These are phyloP conservation scores for Choloepus hoffmanni DNA, from an alignment of 2,113 vertebrate genomes.

Conservation along the genomic window DNA sequence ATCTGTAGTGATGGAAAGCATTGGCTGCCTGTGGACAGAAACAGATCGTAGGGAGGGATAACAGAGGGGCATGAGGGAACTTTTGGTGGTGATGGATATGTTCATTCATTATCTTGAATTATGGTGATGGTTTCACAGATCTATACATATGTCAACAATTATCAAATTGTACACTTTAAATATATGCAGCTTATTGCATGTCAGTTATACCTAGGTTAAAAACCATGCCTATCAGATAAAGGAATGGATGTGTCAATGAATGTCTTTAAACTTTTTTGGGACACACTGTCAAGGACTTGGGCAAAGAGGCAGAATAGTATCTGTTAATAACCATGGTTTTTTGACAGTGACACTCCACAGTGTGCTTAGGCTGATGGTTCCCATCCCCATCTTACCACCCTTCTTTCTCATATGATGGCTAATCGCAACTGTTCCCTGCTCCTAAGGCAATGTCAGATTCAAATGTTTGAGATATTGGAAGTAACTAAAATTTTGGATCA, in stretches of 20 bases:
- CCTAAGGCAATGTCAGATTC: not conserved
- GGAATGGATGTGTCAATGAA: not conserved
- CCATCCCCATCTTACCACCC: not conserved
- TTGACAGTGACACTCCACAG: not conserved
- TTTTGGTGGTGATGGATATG: not conserved
- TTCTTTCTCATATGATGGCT: not conserved
- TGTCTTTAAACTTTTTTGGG: not conserved
- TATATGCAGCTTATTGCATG: not conserved
- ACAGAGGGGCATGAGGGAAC: not conserved
- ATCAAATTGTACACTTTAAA: slow-evolving; percentile 43
- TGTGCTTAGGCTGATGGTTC: not conserved
- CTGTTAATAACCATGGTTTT: not conserved
- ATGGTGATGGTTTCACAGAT: not conserved
- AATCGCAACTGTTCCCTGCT: not conserved
- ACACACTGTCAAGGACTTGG: not conserved
- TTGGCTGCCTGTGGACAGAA: not conserved
- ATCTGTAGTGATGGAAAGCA: not conserved
- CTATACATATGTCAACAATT: not conserved
- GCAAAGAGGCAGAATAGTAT: not conserved
- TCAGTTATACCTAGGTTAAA: slow-evolving; percentile 2
- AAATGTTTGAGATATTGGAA: not conserved
- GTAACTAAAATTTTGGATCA: slow-evolving; percentile 10
- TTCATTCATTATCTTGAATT: slow-evolving; percentile 36
- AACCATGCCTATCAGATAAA: not conserved
- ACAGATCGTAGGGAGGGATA: not conserved